phyloP scores from a whole-genome alignment of 2,797 vertebrate species.

The Cyclopterus lumpus region DNA sequence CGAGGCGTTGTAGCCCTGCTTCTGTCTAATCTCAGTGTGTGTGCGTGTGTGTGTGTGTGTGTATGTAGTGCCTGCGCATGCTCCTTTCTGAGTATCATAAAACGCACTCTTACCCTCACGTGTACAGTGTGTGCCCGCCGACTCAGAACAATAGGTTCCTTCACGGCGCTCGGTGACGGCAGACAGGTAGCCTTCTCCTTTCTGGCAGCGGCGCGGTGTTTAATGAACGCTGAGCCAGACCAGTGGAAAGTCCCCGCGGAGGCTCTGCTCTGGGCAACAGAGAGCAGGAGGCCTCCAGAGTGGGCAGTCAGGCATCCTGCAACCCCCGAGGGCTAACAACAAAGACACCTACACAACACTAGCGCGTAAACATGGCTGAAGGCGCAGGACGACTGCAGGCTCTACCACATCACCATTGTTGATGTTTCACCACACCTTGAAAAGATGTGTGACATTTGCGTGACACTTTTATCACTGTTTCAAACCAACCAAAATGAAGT shows the following conservation, averaged over 20 bases:
- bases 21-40: conserved; percentile 49
- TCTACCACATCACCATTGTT: neutral
- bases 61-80: conserved; percentile 5
- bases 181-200: conserved; percentile 69
- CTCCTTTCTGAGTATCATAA: conserved; percentile 5
- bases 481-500: neutral
- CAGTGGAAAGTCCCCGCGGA: conserved; percentile 65
- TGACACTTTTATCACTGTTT: neutral
- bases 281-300: conserved; percentile 54
- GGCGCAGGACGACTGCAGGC: neutral
- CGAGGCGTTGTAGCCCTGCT: conserved; percentile 35
- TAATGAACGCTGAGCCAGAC: conserved; percentile 58
- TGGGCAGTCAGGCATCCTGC: conserved; percentile 31
- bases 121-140: conserved; percentile 60
- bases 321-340: conserved; percentile 22
- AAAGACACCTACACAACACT: conserved; percentile 5
- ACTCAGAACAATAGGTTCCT: conserved; percentile 78
- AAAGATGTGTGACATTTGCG: neutral
- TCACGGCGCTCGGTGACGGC: conserved; percentile 60
- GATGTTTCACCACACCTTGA: neutral
- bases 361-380: conserved; percentile 17
- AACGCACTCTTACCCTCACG: conserved; percentile 30
- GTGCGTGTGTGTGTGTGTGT: conserved; percentile 35
- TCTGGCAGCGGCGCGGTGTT: conserved; percentile 48
- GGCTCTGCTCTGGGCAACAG: conserved; percentile 56